Evolutionary conservation across 2,113 vertebrate genomes (phyloP).

Genomic region (Proterorhinus semilunaris): DNA sequence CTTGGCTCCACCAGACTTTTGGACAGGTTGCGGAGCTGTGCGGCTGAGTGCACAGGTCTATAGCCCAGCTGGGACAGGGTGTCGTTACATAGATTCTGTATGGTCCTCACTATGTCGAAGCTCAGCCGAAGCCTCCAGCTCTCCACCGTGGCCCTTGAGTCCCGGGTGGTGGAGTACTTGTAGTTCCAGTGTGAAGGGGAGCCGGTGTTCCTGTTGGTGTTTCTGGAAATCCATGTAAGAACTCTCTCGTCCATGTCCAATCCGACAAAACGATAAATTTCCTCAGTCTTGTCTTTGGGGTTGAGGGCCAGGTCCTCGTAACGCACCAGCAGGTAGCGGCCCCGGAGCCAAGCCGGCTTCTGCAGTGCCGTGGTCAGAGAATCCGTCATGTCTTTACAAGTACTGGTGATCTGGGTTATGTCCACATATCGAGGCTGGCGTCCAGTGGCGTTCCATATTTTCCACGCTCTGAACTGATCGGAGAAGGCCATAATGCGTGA

Average conservation of each 20-base stretch:
- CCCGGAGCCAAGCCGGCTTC: constrained; percentile 73
- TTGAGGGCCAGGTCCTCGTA: constrained; percentile 80
- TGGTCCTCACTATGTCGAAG: constrained; percentile 74
- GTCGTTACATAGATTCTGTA: constrained; percentile 76
- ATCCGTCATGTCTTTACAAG: constrained; percentile 74
- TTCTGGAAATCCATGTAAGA: constrained; percentile 73
- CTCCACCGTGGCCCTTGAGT: constrained; percentile 75
- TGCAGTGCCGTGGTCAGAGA: constrained; percentile 72
- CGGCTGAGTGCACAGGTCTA: constrained; percentile 66
- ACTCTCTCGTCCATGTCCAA: constrained; percentile 73
- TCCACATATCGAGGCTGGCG: constrained; percentile 76
- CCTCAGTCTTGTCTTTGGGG: constrained; percentile 68
- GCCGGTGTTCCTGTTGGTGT: constrained; percentile 71
- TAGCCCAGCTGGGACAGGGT: constrained; percentile 79
- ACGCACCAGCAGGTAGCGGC: constrained; percentile 78
- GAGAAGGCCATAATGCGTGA: constrained; percentile 78
- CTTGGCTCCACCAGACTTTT: constrained; percentile 71
- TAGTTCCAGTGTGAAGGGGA: constrained; percentile 64
- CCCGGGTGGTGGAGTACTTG: constrained; percentile 76
- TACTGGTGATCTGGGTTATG: constrained; percentile 73
- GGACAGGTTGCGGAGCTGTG: constrained; percentile 74
- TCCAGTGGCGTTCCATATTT: constrained; percentile 80
- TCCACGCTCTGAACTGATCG: constrained; percentile 76
- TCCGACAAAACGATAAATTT: constrained; percentile 78
- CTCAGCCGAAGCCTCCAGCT: constrained; percentile 77